phyloP scores from a whole-genome alignment of 2,797 vertebrate genomes.

The Galaxias olidus region DNA sequence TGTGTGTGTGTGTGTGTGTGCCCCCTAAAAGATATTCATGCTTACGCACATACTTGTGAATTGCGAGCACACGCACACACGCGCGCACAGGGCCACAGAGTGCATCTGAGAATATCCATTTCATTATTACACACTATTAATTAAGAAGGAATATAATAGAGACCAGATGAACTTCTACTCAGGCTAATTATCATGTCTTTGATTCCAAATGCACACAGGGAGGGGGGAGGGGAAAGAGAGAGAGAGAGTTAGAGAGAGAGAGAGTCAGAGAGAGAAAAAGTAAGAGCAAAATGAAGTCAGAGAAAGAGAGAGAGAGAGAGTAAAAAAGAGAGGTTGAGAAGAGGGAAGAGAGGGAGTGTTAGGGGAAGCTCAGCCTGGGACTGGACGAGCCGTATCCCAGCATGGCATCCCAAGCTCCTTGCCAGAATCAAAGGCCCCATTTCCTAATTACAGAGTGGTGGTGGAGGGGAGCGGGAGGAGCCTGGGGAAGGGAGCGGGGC shows the following conservation, averaged over 20 bases:
- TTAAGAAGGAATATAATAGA: constrained; percentile 76
- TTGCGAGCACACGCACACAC: constrained; percentile 20
- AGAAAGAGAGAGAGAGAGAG: constrained; percentile 2
- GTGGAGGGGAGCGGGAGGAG: constrained; percentile 16
- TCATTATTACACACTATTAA: constrained; percentile 76
- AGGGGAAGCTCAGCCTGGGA: constrained; percentile 52
- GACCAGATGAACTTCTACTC: constrained; percentile 74
- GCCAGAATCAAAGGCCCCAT: constrained; percentile 71
- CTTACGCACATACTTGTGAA: constrained; percentile 13
- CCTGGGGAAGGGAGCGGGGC: not conserved
- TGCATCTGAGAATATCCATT: constrained; percentile 56
- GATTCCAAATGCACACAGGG: constrained; percentile 69
- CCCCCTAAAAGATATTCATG: constrained; percentile 57
- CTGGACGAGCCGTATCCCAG: constrained; percentile 58
- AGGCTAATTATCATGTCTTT: constrained; percentile 83
- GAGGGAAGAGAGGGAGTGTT: constrained; percentile 31
- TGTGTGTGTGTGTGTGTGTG: constrained; percentile 7
- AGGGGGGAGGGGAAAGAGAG: constrained; percentile 7
- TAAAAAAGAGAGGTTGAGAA: constrained; percentile 24
- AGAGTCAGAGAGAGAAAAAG: constrained; percentile 9
- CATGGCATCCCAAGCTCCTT: constrained; percentile 66
- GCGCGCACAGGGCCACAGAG: constrained; percentile 32
- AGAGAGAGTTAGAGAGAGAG: constrained; percentile 12
- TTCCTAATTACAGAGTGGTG: constrained; percentile 70
- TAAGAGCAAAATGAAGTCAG: constrained; percentile 33